Evolutionary conservation across 2,113 vertebrate genomes (phyloP), one percentile per base, ranked within the genome.

Genomic region (Anser brachyrhynchus): DNA sequence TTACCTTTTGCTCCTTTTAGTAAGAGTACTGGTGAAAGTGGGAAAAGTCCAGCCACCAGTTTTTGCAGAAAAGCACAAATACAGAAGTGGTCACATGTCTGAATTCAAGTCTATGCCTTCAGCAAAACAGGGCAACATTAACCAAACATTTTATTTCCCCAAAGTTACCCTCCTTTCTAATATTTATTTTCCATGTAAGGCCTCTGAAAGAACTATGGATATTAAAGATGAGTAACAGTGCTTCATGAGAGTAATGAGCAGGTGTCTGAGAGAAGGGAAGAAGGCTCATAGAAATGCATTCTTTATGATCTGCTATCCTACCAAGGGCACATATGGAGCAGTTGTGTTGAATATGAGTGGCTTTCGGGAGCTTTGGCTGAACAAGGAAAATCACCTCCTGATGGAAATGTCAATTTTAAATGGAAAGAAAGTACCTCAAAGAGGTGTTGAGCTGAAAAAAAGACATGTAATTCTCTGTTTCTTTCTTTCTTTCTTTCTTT

Each of bases 381-480:
- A 80, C 17, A 83, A 55, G 6, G 3, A 8, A 86, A 72, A 69
- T 72, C 5, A 61, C 2, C 2, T 72, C 0, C 0, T 64, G 76
- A 39, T 54, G 18, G 8, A 80, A 92, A 57, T 33, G 1, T 13
- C 25, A 37, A 10, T 65, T 82, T 85, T 62, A 17, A 28, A 9
- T 28, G 6, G 18, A 21, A 88, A 71, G n/a, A 49, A 72, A 61
- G 10, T 64, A 13, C 7, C 5, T 72, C 33, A 67, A 21, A 31
- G 4, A 7, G 2, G 9, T 7, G 21, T 15, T 23, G 35, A 51
- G 2, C 10, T 67, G 21, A 55, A 44, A 44, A 1, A 37, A 69
- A n/a, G 11, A 3, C 12, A 20, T 5, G 9, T 4, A 39, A 39
- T 14, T 19, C 5, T 74, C 46, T 59, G 20, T 19, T 11, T 17